Evolutionary conservation across 1,140 invertebrate species (phyloP).

Genomic region (Homalodisca vitripennis): DNA sequence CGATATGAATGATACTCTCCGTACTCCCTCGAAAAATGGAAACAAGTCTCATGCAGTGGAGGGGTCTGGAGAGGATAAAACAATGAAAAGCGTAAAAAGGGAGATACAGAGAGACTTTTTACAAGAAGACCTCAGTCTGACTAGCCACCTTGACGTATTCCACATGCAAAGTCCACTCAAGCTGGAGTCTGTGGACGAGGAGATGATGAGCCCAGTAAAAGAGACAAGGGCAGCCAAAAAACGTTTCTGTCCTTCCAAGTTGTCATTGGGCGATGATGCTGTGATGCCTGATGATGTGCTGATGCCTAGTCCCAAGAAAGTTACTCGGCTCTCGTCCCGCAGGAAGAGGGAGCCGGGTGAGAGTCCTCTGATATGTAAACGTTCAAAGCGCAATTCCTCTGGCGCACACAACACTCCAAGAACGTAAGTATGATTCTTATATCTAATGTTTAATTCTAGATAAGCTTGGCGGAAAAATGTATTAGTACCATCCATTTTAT

Average conservation of each 20-base stretch:
- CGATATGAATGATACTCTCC: not conserved
- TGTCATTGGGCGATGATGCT: not conserved
- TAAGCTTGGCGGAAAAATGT: too few species aligned
- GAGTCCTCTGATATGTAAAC: not conserved
- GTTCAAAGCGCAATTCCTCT: not conserved
- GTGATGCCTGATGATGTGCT: constrained; percentile 34
- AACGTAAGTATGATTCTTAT: not conserved
- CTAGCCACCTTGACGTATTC: constrained; percentile 40
- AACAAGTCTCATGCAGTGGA: not conserved
- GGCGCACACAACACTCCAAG: constrained; percentile 10
- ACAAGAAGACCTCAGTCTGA: constrained; percentile 41
- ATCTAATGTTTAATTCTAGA: too few species aligned
- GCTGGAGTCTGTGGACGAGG: not conserved
- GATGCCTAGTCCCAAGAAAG: constrained; percentile 39
- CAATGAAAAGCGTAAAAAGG: constrained; percentile 25
- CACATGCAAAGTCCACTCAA: constrained; percentile 39
- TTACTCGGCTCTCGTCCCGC: constrained; percentile 20
- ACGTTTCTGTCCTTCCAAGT: not conserved
- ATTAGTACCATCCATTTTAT: too few species aligned
- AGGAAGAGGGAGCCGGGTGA: constrained; percentile 18
- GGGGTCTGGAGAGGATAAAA: not conserved
- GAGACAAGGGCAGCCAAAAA: constrained; percentile 8
- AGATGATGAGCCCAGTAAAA: not conserved
- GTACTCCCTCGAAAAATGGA: not conserved
- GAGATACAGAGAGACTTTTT: constrained; percentile 30